Conservation (phyloP, 2,888 invertebrate genomes). For the Heliconius sara region DNA sequence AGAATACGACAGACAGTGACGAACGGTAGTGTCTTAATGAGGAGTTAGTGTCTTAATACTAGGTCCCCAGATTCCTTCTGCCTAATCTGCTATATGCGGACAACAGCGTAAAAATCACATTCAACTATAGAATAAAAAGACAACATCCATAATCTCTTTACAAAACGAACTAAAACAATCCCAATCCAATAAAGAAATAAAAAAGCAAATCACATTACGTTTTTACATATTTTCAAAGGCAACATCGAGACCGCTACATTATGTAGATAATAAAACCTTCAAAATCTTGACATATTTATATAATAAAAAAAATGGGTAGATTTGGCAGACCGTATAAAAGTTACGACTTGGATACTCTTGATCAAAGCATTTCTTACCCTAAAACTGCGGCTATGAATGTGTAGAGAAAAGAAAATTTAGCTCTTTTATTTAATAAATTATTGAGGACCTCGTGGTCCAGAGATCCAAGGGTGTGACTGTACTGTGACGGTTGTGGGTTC, state of each 20-base stretch:
- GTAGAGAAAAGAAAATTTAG: not conserved
- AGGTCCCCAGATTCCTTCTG: not conserved
- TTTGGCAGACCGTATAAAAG: conserved; percentile 46
- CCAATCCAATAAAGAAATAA: conserved; percentile 6
- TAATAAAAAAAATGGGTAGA: conserved; percentile 38
- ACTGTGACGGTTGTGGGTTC: too few relatives aligned
- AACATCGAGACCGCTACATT: conserved; percentile 34
- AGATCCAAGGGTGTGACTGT: too few relatives aligned
- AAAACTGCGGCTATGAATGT: conserved; percentile 14
- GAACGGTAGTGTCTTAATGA: not conserved
- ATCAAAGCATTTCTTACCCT: conserved; percentile 43
- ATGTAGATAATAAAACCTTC: conserved; percentile 46
- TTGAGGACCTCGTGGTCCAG: too few relatives aligned
- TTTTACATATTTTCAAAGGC: conserved; percentile 29
- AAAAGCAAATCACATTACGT: conserved; percentile 14
- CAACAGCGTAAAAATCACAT: not conserved
- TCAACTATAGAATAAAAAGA: not conserved
- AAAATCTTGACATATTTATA: conserved; percentile 36
- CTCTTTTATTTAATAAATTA: not conserved
- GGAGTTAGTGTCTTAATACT: not conserved
- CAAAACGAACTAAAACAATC: conserved; percentile 8
- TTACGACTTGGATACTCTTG: conserved; percentile 47
- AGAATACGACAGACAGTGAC: too few relatives aligned
- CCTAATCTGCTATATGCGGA: not conserved
- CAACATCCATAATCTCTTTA: not conserved